Conservation (phyloP, 2,113 vertebrate species). For the Protomyctophum bolini region DNA sequence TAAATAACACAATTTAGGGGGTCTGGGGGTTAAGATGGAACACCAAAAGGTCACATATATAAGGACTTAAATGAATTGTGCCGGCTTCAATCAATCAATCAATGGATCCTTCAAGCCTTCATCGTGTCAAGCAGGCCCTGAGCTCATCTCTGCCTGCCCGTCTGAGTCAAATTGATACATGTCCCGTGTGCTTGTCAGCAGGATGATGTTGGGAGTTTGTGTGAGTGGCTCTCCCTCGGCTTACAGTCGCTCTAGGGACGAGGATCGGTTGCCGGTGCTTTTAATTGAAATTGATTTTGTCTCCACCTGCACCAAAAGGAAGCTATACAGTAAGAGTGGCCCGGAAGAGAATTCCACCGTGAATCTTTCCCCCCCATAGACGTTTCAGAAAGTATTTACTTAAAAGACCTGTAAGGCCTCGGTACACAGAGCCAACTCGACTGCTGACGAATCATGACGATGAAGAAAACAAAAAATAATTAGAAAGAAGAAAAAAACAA, state of each 20-base stretch:
- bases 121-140: neutral
- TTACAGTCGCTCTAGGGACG: conserved; percentile 22
- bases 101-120: conserved; percentile 10
- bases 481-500: no score
- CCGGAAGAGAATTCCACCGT: conserved; percentile 2
- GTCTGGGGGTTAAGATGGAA: neutral
- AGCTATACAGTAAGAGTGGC: conserved; percentile 47
- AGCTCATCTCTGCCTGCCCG: conserved; percentile 33
- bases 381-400: conserved; percentile 7
- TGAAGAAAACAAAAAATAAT: no score
- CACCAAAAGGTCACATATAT: conserved; percentile 40
- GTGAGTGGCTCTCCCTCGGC: conserved; percentile 33
- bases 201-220: conserved; percentile 38
- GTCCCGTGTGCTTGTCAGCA: conserved; percentile 27
- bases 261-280: conserved; percentile 32
- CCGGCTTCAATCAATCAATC: conserved; percentile 37
- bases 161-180: conserved; percentile 43
- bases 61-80: neutral
- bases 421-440: neutral
- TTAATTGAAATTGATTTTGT: conserved; percentile 80
- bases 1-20: no score
- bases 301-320: conserved; percentile 54
- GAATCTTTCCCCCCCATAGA: conserved; percentile 13
- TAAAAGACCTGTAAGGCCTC: conserved; percentile 31
- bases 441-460: no score